phyloP scores from a whole-genome alignment of 2,888 invertebrate species.

The Protodeltote pygarga region DNA sequence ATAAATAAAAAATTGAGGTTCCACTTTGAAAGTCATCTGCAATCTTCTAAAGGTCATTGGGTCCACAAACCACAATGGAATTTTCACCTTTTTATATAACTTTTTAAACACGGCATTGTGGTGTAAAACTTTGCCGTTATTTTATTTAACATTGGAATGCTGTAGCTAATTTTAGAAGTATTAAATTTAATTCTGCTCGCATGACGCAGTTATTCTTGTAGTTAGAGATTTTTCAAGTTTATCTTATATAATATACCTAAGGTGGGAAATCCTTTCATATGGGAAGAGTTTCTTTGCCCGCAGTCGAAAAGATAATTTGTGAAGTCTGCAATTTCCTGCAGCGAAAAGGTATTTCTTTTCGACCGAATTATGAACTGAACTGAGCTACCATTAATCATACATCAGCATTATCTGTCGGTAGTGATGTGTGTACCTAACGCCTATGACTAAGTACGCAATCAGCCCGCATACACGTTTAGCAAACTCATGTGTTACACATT shows the following conservation, averaged over 20 bases:
- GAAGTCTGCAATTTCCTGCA: constrained; percentile 59
- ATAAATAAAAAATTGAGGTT: constrained; percentile 15
- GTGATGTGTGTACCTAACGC: constrained; percentile 33
- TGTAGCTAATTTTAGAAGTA: constrained; percentile 27
- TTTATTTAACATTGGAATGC: constrained; percentile 35
- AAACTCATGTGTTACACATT: constrained; percentile 51
- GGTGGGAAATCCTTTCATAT: constrained; percentile 55
- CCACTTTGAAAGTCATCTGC: constrained; percentile 13
- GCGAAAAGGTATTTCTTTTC: constrained; percentile 53
- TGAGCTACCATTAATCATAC: constrained; percentile 74
- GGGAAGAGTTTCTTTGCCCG: constrained; percentile 57
- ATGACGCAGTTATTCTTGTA: constrained; percentile 28
- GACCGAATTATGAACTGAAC: constrained; percentile 61
- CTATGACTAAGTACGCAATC: constrained; percentile 55
- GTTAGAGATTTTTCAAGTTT: constrained; percentile 40
- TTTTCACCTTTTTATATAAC: constrained; percentile 41
- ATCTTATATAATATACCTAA: constrained; percentile 55
- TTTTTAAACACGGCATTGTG: constrained; percentile 29
- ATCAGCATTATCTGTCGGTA: constrained; percentile 67
- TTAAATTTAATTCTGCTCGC: constrained; percentile 30
- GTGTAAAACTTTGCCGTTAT: constrained; percentile 26
- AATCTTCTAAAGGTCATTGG: constrained; percentile 20
- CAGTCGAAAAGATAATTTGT: constrained; percentile 68
- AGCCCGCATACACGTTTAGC: constrained; percentile 52
- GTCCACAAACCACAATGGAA: constrained; percentile 25